Base-by-base conservation (phyloP, 2,888 invertebrate genomes). In the Megaustenia siamemsis region DNA sequence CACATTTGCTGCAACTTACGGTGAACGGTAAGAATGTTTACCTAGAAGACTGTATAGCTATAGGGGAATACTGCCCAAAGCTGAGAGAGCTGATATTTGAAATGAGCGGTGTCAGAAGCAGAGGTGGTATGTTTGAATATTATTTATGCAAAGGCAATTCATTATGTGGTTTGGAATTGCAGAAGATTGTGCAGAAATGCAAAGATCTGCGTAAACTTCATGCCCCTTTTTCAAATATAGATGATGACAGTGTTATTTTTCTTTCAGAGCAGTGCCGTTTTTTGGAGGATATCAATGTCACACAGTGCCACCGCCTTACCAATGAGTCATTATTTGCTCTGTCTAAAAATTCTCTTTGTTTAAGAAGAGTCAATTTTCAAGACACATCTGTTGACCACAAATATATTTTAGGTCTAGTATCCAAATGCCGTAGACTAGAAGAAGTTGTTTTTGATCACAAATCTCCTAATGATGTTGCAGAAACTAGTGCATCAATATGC, bases 151-250 rank as follows among this genome's bases (percentile, higher is more conserved):
- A 76, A 69, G 63, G 53, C 32, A 81, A 71, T 66, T 81, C 80
- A 38, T 56, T 81, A 32, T 81, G 81, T 85, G 79, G 80, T 60
- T 49, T 81, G 68, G 73, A 85, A n/a, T 66, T 85, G 40, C 49
- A 81, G 32, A 68, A 66, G n/a, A 85, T 85, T 69, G 81, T 76
- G 45, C 60, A 81, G 24, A 76, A 80, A 32, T 85, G 85, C 45
- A 81, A 66, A 81, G 40, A 81, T 32, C 76, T 85, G 35, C 40
- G 76, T 43, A 85, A 85, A 43, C 76, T 85, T 28, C 81, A 85
- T 81, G 85, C 81, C 15, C 81, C 85, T 43, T 81, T 32, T 32
- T 85, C 85, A 68, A 76, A 85, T 43, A 80, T 85, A 38, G 85
- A 85, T 77, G 85, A 85, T 76, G 69, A 76, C 40, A 81, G 85